Evolutionary conservation across 2,888 invertebrate species (phyloP), one percentile per base, ranked within the genome.

Genomic region (Epicampocera succincta): DNA sequence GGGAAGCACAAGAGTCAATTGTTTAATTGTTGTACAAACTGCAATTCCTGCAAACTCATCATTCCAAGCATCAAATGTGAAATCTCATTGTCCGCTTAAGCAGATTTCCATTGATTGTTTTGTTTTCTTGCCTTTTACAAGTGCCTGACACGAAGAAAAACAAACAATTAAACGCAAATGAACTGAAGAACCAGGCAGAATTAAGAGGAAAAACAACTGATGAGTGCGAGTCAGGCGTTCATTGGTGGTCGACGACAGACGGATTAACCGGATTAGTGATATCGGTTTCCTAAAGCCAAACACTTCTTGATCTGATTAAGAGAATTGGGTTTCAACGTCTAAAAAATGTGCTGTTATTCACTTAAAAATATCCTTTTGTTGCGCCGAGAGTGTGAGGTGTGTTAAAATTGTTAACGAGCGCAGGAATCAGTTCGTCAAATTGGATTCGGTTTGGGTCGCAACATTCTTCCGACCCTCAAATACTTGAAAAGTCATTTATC

Each of bases 211-310:
- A 33, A 25, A 25, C 25, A 25, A 33, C 8, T 48, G 50, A 61
- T 56, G 58, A 65, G 52, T 19, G 46, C 42, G 48, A 65, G 58
- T 19, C 48, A 17, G 54, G 48, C 58, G 50, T 52, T 74, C 65
- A 58, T 52, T 74, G 82, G 74, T 82, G 78, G 82, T 82, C 82
- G 82, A 78, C 52, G 69, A 78, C 78, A 82, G 74, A 78, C 65
- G 69, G 82, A 78, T 82, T 82, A 82, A 78, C 29, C 58, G 74
- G 78, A 82, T 82, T 82, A 82, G 71, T 12, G n/a, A 11, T 54
- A 65, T 56, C 38, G 46, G 33, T 44, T 48, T 65, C 19, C 44
- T 29, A 68, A 68, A 73, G 65, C 46, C 19, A 60, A 21, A 54
- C 54, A 54, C 42, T n/a, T 19, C 9, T 6, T 17, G 29, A 25